Percentiles rank a stretch among this genome's conserved stretches.
These are phyloP conservation scores for Brenthis hecate DNA, from an alignment of 2,888 invertebrate species.

Conservation along the genomic window DNA sequence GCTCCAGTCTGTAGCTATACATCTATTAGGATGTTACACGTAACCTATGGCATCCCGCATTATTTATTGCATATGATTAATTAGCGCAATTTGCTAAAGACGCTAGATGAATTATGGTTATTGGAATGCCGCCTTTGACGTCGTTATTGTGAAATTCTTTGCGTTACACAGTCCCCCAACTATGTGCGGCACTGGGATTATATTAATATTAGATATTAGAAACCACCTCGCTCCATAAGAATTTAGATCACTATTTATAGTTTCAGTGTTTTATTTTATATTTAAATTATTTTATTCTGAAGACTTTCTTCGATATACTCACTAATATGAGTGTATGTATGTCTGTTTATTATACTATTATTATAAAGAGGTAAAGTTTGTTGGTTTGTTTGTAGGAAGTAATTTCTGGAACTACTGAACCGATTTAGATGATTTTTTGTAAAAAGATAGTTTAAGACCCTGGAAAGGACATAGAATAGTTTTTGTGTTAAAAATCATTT, in stretches of 20 bases:
- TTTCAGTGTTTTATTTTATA: neutral
- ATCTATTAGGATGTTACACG: neutral
- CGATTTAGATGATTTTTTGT: too few relatives aligned
- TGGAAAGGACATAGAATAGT: too few relatives aligned
- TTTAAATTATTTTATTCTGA: neutral
- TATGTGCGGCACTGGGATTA: constrained; percentile 28
- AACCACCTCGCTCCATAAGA: constrained; percentile 20
- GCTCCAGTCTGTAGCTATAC: neutral
- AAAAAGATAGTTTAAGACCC: too few relatives aligned
- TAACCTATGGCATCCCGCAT: constrained; percentile 21
- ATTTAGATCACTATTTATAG: constrained; percentile 11
- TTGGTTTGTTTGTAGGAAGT: too few relatives aligned
- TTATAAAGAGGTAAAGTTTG: too few relatives aligned
- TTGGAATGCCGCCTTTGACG: constrained; percentile 40
- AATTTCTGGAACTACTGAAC: too few relatives aligned
- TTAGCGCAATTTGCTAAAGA: constrained; percentile 37
- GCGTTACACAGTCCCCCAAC: constrained; percentile 27
- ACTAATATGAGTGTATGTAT: too few relatives aligned
- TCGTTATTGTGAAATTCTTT: constrained; percentile 41
- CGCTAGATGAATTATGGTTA: constrained; percentile 40
- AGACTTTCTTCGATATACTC: too few relatives aligned
- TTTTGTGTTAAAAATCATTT: too few relatives aligned
- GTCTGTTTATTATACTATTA: too few relatives aligned
- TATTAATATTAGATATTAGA: constrained; percentile 31
- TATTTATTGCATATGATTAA: constrained; percentile 38